These are phyloP conservation scores for Nasua narica DNA, from an alignment of 2,797 vertebrate species.

Conservation along the genomic window DNA sequence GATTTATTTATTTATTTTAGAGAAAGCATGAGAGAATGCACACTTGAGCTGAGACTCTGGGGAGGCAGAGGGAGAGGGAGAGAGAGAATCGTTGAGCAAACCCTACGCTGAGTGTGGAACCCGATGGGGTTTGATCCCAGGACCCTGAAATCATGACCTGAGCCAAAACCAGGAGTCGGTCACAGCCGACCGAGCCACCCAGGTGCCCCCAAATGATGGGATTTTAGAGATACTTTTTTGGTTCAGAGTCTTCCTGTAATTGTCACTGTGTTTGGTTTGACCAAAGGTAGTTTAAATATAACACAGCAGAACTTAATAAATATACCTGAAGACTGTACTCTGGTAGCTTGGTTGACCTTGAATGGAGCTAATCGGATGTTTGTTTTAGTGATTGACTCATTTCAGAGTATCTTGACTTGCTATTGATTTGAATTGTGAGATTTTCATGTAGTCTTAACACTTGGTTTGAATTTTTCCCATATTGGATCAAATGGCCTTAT, in stretches of 20 bases:
- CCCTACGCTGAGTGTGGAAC: background rate
- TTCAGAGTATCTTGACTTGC: background rate
- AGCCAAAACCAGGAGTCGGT: too few species aligned
- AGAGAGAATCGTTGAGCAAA: background rate
- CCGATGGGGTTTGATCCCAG: background rate
- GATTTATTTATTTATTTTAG: background rate
- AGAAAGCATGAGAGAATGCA: background rate
- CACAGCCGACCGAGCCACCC: too few species aligned
- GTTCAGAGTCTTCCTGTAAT: background rate
- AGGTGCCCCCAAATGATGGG: background rate
- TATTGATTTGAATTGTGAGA: background rate
- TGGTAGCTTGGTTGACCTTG: background rate
- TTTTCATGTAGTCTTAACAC: background rate
- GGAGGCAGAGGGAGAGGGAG: background rate
- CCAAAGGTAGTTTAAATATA: background rate
- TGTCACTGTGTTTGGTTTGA: background rate
- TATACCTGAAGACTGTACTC: background rate
- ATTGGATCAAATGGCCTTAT: background rate
- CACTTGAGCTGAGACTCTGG: background rate
- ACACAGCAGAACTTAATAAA: background rate
- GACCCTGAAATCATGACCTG: background rate
- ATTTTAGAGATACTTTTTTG: background rate
- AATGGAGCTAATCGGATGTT: background rate
- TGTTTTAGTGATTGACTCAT: background rate
- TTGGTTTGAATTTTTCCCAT: background rate